Conservation (phyloP, 1,140 invertebrate species). For the Pseudomyrmex sp. region DNA sequence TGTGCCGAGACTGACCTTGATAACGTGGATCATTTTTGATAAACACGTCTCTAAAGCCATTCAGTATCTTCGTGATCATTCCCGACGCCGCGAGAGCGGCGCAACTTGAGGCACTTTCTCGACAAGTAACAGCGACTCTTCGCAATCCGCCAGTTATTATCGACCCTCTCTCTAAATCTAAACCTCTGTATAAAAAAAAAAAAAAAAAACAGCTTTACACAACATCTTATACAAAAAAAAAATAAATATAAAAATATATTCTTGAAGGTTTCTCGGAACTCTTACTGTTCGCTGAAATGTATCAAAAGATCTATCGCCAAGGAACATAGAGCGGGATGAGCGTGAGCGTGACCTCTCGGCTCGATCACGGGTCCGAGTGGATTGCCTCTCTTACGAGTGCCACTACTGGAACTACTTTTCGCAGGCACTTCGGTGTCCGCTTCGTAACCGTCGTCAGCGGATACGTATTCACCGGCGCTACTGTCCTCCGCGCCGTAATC, state of each 20-base stretch:
- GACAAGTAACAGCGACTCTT: conserved; percentile 81
- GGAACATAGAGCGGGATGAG: conserved; percentile 87
- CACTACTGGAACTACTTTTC: conserved; percentile 67
- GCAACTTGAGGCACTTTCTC: conserved; percentile 83
- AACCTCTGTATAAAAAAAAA: conserved; percentile 71
- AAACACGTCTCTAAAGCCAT: conserved; percentile 81
- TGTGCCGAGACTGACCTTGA: conserved; percentile 68
- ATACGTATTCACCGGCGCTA: conserved; percentile 84
- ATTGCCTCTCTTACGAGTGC: conserved; percentile 71
- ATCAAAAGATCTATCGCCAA: conserved; percentile 87
- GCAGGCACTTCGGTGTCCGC: conserved; percentile 85
- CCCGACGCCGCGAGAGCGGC: conserved; percentile 81
- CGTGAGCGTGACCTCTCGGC: conserved; percentile 79
- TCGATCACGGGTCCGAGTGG: conserved; percentile 72
- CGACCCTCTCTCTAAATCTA: conserved; percentile 76
- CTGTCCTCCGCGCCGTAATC: conserved; percentile 85
- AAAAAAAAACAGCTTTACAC: neutral
- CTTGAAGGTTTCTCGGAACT: too few species aligned
- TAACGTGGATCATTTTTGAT: conserved; percentile 74
- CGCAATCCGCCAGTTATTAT: conserved; percentile 80
- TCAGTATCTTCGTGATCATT: conserved; percentile 81
- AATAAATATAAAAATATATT: neutral
- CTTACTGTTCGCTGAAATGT: conserved; percentile 86
- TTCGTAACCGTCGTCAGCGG: conserved; percentile 88
- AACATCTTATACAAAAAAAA: neutral